Evolutionary conservation across 2,888 invertebrate genomes (phyloP), one percentile per base, ranked within the genome.

Genomic region (Diachrysia chrysitis): DNA sequence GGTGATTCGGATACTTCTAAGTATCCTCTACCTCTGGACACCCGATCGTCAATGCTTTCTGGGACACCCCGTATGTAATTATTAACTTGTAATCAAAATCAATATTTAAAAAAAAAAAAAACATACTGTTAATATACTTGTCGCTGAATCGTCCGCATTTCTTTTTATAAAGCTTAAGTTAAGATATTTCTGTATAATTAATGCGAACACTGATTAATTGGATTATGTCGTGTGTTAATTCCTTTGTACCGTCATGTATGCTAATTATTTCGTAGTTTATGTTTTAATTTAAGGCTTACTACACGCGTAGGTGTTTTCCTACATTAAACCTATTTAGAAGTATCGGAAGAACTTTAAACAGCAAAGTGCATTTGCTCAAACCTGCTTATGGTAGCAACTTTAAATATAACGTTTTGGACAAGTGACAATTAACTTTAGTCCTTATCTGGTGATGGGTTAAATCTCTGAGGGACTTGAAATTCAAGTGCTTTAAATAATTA

Each of bases 391-490:
- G 48, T 51, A 51, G 19, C 21, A 51, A 51, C 17, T 51, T 58
- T 35, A 51, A 71, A 61, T 58, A 60, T 37, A 66, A 35, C 56
- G 29, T 63, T 55, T 32, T 63, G 29, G 48, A 55, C 55, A 35
- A 58, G 42, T 37, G 35, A 19, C 74, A 60, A 67, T 51, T 68
- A 73, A 61, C 54, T 74, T 61, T 51, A 71, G 74, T 37, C 61
- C 46, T 4, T 63, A 62, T 17, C 32, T 74, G 61, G 37, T 21
- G 19, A n/a, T 53, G 21, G 16, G n/a, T 17, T 58, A 21, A 63
- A 59, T 48, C 61, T 59, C 58, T 55, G 35, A 74, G 71, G 63
- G 74, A 74, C 74, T 61, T 67, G 55, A 46, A 46, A 71, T 71
- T 67, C 58, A 35, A 60, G 42, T 42, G 42, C 3, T 42, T n/a